Evolutionary conservation across 1,140 invertebrate species (phyloP), one percentile per base, ranked within the genome.

Genomic region (Zeugodacus cucurbitae): DNA sequence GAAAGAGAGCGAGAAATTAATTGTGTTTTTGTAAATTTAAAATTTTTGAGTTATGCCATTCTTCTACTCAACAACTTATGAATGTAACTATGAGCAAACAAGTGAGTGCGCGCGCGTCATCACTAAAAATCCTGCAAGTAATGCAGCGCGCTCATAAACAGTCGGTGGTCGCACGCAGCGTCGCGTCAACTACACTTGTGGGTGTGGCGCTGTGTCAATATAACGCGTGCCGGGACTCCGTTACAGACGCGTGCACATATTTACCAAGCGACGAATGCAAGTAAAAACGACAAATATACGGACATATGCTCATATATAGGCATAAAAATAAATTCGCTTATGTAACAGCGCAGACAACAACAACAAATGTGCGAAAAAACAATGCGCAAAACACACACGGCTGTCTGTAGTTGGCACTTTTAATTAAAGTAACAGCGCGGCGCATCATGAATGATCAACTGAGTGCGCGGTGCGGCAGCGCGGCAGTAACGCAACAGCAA

Each of bases 1-100:
- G 93, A 90, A 91, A 88, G 88, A 70, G 86, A 26, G 74, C 70
- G 59, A 6, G 86, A 32, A 26, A 41, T 87, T 87, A 32, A 87
- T 87, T 64, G 2, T n/a, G 58, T 0, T 26, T 54, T 17, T 54
- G 48, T 54, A 41, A 54, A 4, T 54, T 54, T 54, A 54, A 0
- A 17, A 54, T 5, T 62, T 62, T 62, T 26, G 59, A 54, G 22
- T 62, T 62, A 62, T 86, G 62, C 4, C 48, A 17, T 5, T 17
- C 14, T 54, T 54, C 14, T 54, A 5, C 14, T 54, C 3, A 54
- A 20, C 14, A 54, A 37, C 41, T 58, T 14, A 26, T 48, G 37
- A 5, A 20, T 37, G 32, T 41, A 86, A 29, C 44, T 34, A 74
- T 64, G 41, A 67, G 67, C 17, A 67, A 44, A 64, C 20, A 29